Evolutionary conservation across 2,888 invertebrate species (phyloP).

Genomic region (Operophtera brumata): DNA sequence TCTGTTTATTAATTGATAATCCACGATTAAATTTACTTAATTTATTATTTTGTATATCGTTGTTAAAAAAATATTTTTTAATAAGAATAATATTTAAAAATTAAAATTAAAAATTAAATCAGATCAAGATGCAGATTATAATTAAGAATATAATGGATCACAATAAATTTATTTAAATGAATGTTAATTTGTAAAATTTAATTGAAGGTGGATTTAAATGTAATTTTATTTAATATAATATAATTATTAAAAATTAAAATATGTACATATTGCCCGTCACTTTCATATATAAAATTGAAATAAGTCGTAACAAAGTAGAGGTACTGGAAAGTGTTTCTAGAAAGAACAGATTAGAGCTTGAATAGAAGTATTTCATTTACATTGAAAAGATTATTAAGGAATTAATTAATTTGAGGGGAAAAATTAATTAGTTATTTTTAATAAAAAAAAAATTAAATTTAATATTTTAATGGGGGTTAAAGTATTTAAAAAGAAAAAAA

Average conservation of each 20-base stretch:
- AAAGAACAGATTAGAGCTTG: conserved; percentile 83
- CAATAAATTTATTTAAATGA: conserved; percentile 81
- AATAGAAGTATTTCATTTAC: conserved; percentile 83
- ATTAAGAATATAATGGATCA: conserved; percentile 84
- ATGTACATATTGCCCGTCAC: conserved; percentile 91
- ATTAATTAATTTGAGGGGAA: conserved; percentile 62
- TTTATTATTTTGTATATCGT: conserved; percentile 72
- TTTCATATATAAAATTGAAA: conserved; percentile 84
- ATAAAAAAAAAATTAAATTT: conserved; percentile 72
- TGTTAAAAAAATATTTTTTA: conserved; percentile 72
- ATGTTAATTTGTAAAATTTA: conserved; percentile 61
- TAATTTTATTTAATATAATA: conserved; percentile 79
- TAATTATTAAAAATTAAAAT: conserved; percentile 83
- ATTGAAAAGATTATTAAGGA: conserved; percentile 80
- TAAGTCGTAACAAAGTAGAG: conserved; percentile 92
- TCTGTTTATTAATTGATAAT: conserved; percentile 85
- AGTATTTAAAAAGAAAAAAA: conserved; percentile 78
- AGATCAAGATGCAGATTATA: conserved; percentile 87
- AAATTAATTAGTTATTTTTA: conserved; percentile 61
- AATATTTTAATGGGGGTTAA: conserved; percentile 58
- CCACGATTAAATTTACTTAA: conserved; percentile 81
- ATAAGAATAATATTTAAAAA: conserved; percentile 67
- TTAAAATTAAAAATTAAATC: conserved; percentile 76
- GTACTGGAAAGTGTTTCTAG: conserved; percentile 88
- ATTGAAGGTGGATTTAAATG: conserved; percentile 84